phyloP scores from a whole-genome alignment of 2,113 vertebrate genomes.

The Sarotherodon lohbergeri region DNA sequence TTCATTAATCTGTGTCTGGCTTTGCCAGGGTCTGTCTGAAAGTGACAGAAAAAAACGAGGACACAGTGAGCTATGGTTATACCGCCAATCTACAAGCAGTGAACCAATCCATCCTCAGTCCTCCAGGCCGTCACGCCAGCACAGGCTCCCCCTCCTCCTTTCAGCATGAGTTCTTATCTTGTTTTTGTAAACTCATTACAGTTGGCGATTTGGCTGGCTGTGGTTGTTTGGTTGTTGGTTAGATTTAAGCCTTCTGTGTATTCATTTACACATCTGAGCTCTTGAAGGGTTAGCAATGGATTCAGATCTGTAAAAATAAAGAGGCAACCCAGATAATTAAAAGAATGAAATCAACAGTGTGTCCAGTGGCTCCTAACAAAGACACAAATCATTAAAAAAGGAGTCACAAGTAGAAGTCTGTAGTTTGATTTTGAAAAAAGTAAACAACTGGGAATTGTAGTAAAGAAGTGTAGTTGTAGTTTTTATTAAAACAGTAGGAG shows the following conservation, averaged over 20 bases:
- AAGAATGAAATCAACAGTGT: background rate
- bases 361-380: background rate
- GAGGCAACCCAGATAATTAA: background rate
- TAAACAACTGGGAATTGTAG: background rate
- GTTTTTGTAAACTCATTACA: background rate
- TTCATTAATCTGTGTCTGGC: slow-evolving; percentile 27
- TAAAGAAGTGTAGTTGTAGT: background rate
- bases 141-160: background rate
- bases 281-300: background rate
- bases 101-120: background rate
- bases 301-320: background rate
- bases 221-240: background rate
- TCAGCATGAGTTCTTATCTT: background rate
- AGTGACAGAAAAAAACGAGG: slow-evolving; percentile 16
- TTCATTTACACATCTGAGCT: background rate
- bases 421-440: background rate
- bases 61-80: background rate
- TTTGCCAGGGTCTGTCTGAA: slow-evolving; percentile 9
- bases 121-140: background rate
- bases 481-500: background rate
- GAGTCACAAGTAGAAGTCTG: background rate
- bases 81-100: background rate
- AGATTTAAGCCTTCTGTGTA: background rate
- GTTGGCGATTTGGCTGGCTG: background rate
- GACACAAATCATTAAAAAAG: background rate